Evolutionary conservation across 2,113 vertebrate genomes (phyloP).

Genomic region (Pseudorhombus dupliciocellatus): DNA sequence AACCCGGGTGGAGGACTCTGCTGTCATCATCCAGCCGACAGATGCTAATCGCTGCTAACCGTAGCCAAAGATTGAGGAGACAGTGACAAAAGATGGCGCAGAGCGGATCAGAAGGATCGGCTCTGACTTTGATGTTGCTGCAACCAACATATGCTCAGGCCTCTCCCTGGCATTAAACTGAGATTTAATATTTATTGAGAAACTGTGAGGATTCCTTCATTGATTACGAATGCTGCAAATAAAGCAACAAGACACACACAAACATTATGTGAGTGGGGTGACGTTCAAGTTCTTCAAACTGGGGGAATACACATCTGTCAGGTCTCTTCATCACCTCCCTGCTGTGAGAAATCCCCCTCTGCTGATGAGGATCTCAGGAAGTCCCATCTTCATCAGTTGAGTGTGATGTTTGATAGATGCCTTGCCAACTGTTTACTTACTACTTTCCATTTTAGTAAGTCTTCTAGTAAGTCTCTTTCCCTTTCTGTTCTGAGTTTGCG

Average conservation of each 20-base stretch:
- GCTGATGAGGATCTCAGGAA: not conserved
- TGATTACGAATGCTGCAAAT: not conserved
- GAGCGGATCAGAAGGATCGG: not conserved
- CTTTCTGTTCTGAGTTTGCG: too few species aligned
- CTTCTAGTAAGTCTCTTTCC: too few species aligned
- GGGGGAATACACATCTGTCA: constrained; percentile 23
- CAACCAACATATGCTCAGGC: not conserved
- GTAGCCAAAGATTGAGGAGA: not conserved
- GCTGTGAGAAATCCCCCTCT: not conserved
- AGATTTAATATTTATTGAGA: not conserved
- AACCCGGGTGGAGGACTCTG: not conserved
- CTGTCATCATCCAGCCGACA: not conserved
- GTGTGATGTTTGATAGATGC: not conserved
- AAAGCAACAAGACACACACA: not conserved
- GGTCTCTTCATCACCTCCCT: not conserved
- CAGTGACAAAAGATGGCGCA: not conserved
- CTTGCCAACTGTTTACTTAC: not conserved
- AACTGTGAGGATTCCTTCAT: not conserved
- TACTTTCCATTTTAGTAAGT: too few species aligned
- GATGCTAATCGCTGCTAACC: not conserved
- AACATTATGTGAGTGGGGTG: too few species aligned
- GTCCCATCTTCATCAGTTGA: not conserved
- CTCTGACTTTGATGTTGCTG: too few species aligned
- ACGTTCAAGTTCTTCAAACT: not conserved
- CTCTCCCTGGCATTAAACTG: not conserved